These are phyloP conservation scores for Macrobrachium nipponense DNA, from an alignment of 1,140 invertebrate species.

Conservation along the genomic window DNA sequence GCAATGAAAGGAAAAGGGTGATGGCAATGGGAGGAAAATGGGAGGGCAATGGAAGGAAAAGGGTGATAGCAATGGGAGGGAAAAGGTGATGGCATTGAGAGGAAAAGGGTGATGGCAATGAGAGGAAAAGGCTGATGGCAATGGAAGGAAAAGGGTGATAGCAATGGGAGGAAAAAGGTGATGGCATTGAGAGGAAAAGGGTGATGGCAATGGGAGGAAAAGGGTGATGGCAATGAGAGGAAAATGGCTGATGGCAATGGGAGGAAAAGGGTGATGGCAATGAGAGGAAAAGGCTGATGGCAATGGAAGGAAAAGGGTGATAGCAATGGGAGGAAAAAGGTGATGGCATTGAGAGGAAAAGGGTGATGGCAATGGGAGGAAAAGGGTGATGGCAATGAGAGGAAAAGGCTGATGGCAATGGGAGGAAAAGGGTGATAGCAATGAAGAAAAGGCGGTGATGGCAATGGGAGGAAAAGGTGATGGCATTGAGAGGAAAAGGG, in stretches of 20 bases:
- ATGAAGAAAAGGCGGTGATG: not conserved
- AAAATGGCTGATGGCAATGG: not conserved
- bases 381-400: not conserved
- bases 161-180: not conserved
- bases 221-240: not conserved
- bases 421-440: not conserved
- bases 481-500: not conserved
- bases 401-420: not conserved
- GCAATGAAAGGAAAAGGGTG: not conserved
- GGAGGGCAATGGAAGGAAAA: not conserved
- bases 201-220: not conserved
- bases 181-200: not conserved
- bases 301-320: not conserved
- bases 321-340: not conserved
- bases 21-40: not conserved
- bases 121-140: not conserved
- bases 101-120: not conserved
- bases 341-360: not conserved
- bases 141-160: not conserved
- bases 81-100: not conserved
- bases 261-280: not conserved
- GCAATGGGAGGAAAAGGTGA: not conserved
- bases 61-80: not conserved
- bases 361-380: not conserved
- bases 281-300: not conserved